These are phyloP conservation scores for Phainopepla nitens DNA, from an alignment of 2,113 vertebrate genomes.

Conservation along the genomic window DNA sequence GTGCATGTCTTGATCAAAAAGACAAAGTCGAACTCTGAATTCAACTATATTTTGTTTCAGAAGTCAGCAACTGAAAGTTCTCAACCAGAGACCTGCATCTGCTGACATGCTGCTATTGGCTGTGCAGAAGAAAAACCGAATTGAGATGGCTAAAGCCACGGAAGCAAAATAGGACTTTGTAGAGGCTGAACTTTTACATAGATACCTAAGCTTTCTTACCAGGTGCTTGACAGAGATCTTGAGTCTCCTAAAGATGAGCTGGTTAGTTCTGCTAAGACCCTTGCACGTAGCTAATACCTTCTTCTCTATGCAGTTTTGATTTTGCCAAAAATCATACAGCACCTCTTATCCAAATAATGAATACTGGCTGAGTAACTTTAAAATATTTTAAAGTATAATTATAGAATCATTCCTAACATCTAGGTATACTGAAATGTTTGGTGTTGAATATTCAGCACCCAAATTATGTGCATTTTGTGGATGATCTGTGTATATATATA, in stretches of 20 bases:
- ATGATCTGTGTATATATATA: neutral
- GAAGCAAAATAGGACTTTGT: neutral
- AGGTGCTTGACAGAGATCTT: neutral
- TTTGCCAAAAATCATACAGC: neutral
- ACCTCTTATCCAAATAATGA: neutral
- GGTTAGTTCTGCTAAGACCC: neutral
- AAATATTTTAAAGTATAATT: neutral
- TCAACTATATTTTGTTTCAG: neutral
- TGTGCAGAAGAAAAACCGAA: neutral
- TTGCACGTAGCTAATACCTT: neutral
- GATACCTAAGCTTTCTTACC: neutral
- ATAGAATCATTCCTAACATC: neutral
- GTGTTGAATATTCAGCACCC: neutral
- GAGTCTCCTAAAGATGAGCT: neutral
- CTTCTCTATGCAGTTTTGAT: neutral
- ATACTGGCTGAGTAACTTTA: neutral
- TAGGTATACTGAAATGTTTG: neutral
- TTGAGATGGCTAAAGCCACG: neutral
- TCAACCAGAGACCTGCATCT: neutral
- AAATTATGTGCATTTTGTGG: neutral
- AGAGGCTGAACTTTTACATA: neutral
- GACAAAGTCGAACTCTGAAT: neutral
- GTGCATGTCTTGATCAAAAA: neutral
- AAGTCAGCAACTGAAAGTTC: neutral
- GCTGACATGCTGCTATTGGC: neutral